A percentile compares a stretch with the other conserved stretches of the same genome.
phyloP scores from a whole-genome alignment of 1,140 invertebrate species.

The Polyergus mexicanus region DNA sequence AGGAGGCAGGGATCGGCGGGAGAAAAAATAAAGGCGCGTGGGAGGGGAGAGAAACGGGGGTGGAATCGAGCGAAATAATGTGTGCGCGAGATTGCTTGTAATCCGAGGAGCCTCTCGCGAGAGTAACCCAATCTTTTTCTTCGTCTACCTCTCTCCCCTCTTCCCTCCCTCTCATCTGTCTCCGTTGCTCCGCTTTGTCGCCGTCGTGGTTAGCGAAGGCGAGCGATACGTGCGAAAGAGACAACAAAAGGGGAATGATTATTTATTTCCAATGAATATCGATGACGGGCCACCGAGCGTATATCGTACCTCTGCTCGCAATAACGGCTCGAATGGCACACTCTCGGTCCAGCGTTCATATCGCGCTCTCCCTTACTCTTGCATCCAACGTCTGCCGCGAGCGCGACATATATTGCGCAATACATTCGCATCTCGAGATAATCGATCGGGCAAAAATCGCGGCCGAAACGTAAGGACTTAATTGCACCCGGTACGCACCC shows the following conservation, averaged over 20 bases:
- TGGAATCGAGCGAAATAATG: conserved; percentile 81
- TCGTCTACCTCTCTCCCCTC: conserved; percentile 32
- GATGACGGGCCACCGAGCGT: conserved; percentile 68
- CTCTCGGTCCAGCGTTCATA: conserved; percentile 6
- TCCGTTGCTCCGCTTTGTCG: not conserved
- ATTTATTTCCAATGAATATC: conserved; percentile 74
- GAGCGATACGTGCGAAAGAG: not conserved
- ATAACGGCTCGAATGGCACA: conserved; percentile 54
- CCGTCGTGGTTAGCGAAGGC: conserved; percentile 3
- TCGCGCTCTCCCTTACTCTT: not conserved
- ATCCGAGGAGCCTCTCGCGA: conserved; percentile 80
- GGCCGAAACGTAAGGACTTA: not conserved
- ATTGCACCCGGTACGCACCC: not conserved
- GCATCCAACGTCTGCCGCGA: not conserved
- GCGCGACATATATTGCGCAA: no score
- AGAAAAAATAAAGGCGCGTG: conserved; percentile 36
- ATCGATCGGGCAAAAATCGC: conserved; percentile 1
- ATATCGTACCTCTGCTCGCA: conserved; percentile 35
- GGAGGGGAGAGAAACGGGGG: conserved; percentile 47
- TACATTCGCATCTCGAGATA: conserved; percentile 15
- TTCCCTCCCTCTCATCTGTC: not conserved
- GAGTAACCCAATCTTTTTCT: conserved; percentile 82
- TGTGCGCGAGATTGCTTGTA: conserved; percentile 85
- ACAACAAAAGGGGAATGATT: conserved; percentile 44
- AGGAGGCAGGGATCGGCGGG: conserved; percentile 32